Percentiles rank a stretch among this genome's conserved stretches.
These are phyloP conservation scores for Takifugu ocellatus DNA, from an alignment of 2,797 vertebrate species.

Conservation along the genomic window DNA sequence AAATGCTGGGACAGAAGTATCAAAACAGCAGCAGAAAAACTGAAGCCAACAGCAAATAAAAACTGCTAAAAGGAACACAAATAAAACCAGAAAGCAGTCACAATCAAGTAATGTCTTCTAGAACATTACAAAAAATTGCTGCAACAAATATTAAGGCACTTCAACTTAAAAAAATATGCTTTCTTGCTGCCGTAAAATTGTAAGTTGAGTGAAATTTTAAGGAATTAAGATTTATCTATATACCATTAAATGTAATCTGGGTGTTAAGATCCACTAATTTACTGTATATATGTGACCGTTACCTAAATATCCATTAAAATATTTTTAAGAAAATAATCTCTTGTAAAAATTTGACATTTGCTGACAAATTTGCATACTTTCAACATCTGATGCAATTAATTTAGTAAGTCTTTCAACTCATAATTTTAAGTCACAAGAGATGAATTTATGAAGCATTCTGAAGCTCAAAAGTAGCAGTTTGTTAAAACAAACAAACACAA, in stretches of 20 bases:
- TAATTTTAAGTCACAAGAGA: conserved; percentile 56
- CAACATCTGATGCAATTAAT: conserved; percentile 15
- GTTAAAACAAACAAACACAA: conserved; percentile 47
- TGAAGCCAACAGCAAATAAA: conserved; percentile 46
- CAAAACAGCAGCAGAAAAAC: conserved; percentile 40
- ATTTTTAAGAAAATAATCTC: neutral
- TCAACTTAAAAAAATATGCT: conserved; percentile 64
- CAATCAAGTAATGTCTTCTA: conserved; percentile 45
- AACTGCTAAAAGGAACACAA: conserved; percentile 50
- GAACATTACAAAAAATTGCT: conserved; percentile 56
- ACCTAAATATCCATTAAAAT: neutral
- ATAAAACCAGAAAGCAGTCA: conserved; percentile 45
- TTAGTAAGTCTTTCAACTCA: conserved; percentile 42
- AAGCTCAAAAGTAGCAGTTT: conserved; percentile 60
- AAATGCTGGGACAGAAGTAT: conserved; percentile 47
- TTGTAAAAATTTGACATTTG: neutral
- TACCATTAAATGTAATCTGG: neutral
- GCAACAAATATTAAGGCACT: conserved; percentile 77
- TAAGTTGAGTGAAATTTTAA: conserved; percentile 46
- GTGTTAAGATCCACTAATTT: conserved; percentile 1
- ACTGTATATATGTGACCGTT: conserved; percentile 2
- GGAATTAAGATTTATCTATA: conserved; percentile 4
- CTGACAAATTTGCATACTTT: conserved; percentile 1
- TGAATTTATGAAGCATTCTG: conserved; percentile 45
- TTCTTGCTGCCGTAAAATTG: conserved; percentile 59